Percentiles rank a stretch among this genome's conserved stretches.
Evolutionary conservation across 1,140 invertebrate genomes (phyloP).

Genomic region (Zeugodacus cucurbitae): DNA sequence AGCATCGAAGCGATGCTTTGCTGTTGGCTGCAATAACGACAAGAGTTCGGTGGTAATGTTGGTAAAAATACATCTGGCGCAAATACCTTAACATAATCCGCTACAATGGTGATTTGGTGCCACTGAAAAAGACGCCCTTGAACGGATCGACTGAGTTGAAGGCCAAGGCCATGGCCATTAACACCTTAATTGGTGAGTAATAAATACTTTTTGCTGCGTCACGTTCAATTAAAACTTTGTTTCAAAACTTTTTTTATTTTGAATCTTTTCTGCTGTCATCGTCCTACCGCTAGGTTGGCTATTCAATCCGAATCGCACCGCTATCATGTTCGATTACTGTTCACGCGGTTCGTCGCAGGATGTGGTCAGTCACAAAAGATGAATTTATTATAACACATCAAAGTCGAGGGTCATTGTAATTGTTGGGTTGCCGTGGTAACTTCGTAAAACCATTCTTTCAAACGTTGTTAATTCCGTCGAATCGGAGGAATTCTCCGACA

Average conservation of each 20-base stretch:
- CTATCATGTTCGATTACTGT: too few relatives aligned
- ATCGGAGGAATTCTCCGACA: too few relatives aligned
- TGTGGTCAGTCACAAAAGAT: too few relatives aligned
- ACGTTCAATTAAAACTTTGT: background rate
- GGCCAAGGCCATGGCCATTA: conserved; percentile 84
- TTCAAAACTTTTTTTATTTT: background rate
- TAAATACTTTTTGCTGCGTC: background rate
- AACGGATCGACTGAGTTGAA: conserved; percentile 77
- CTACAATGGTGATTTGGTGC: conserved; percentile 89
- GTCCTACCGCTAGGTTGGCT: too few relatives aligned
- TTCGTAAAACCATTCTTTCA: too few relatives aligned
- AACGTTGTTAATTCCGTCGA: too few relatives aligned
- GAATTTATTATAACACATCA: too few relatives aligned
- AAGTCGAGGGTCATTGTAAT: too few relatives aligned
- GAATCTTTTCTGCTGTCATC: background rate
- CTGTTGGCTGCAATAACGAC: conserved; percentile 82
- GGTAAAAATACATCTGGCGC: conserved; percentile 64
- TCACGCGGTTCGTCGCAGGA: too few relatives aligned
- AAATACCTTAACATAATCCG: conserved; percentile 73
- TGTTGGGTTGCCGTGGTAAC: too few relatives aligned
- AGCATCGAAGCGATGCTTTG: conserved; percentile 85
- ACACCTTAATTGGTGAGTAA: conserved; percentile 76
- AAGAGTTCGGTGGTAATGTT: conserved; percentile 76
- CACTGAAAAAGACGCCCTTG: conserved; percentile 77
- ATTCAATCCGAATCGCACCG: too few relatives aligned